These are phyloP conservation scores for Uria lomvia DNA, from an alignment of 2,113 vertebrate genomes.

Conservation along the genomic window DNA sequence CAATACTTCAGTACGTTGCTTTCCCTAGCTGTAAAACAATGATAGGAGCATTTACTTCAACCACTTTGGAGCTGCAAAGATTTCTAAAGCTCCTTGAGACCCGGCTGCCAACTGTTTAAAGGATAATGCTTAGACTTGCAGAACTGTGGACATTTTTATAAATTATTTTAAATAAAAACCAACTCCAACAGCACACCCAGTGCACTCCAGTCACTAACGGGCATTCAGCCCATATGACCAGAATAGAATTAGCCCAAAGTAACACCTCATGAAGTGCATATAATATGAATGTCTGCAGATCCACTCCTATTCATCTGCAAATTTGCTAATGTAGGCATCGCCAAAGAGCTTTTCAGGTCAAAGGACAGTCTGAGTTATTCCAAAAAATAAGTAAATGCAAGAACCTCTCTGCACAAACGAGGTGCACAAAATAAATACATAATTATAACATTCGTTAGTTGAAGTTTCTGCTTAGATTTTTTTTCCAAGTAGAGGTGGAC, in stretches of 20 bases:
- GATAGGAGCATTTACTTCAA: neutral
- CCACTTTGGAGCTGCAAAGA: neutral
- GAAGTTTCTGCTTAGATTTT: neutral
- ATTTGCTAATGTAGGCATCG: neutral
- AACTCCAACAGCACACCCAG: neutral
- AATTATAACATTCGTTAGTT: neutral
- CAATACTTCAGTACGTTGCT: neutral
- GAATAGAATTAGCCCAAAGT: neutral
- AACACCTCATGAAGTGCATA: neutral
- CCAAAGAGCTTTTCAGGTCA: neutral
- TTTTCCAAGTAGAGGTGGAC: neutral
- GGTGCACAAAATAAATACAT: neutral
- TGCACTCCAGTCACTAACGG: neutral
- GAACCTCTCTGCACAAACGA: neutral
- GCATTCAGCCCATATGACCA: neutral
- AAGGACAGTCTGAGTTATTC: neutral
- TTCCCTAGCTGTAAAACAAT: neutral
- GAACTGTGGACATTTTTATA: neutral
- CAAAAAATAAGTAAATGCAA: neutral
- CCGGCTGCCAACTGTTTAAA: neutral
- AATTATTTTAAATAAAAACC: neutral
- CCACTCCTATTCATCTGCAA: neutral
- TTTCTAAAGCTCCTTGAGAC: neutral
- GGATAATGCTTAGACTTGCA: neutral
- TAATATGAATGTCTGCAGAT: neutral